A percentile compares a stretch with the other conserved stretches of the same genome.
These are phyloP conservation scores for Drosophila ercepeae DNA, from an alignment of 1,140 invertebrate genomes.

Conservation along the genomic window DNA sequence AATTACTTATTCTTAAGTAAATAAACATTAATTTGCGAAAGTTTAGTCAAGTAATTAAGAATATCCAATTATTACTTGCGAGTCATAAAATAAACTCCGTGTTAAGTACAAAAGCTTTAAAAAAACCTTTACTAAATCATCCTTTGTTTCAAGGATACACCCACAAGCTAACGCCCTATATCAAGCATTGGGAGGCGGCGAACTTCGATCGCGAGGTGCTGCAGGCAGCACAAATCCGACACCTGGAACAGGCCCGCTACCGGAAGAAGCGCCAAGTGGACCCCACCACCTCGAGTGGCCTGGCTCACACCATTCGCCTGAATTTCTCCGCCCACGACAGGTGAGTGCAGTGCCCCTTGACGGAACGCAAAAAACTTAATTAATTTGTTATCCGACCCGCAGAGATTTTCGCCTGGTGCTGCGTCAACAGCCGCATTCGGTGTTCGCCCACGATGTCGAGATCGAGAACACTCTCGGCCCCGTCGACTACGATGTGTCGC, in stretches of 20 bases:
- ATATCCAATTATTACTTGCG: no score
- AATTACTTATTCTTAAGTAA: no score
- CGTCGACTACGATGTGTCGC: conserved; percentile 89
- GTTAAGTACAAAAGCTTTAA: background rate
- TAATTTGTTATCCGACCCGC: conserved; percentile 51
- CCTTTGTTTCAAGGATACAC: conserved; percentile 67
- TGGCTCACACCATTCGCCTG: conserved; percentile 80
- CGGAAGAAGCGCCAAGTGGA: conserved; percentile 77
- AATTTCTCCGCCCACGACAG: conserved; percentile 84
- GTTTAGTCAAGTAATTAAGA: no score
- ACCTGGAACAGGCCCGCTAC: conserved; percentile 76
- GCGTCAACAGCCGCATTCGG: conserved; percentile 87
- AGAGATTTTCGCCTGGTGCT: conserved; percentile 92
- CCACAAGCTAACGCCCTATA: conserved; percentile 79
- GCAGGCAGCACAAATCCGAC: conserved; percentile 74
- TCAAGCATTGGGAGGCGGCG: conserved; percentile 82
- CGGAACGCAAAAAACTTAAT: background rate
- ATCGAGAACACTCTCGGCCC: conserved; percentile 90
- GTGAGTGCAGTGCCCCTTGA: conserved; percentile 52
- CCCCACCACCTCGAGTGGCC: conserved; percentile 57
- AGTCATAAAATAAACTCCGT: no score
- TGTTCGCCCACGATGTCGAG: conserved; percentile 91
- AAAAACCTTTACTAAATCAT: background rate
- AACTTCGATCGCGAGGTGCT: conserved; percentile 76
- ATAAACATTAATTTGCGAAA: no score